Conservation (phyloP, 2,888 invertebrate genomes). For the Macropis europaea region DNA sequence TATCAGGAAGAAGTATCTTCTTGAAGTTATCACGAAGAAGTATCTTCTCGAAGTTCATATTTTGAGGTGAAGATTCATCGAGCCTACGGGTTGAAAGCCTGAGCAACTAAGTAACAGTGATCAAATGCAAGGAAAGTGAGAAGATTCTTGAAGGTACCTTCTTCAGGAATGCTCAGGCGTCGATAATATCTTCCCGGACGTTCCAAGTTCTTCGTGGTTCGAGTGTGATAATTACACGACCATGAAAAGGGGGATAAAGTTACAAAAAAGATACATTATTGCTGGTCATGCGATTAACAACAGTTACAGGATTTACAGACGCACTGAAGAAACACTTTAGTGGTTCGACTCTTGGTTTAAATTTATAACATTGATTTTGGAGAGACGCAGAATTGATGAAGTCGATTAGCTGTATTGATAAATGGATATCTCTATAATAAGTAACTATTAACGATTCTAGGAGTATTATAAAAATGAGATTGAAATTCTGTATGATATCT, state of each 20-base stretch:
- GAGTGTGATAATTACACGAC: conserved; percentile 47
- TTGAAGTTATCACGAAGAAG: too few relatives aligned
- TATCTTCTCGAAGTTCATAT: too few relatives aligned
- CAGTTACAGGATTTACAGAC: conserved; percentile 57
- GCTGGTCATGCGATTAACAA: conserved; percentile 42
- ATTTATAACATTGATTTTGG: too few relatives aligned
- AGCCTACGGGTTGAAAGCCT: neutral
- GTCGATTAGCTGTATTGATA: too few relatives aligned
- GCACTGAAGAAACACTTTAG: conserved; percentile 29
- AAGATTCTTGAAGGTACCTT: conserved; percentile 16
- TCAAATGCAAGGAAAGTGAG: neutral
- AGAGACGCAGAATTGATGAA: too few relatives aligned
- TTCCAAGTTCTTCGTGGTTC: conserved; percentile 27
- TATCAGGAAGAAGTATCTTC: too few relatives aligned
- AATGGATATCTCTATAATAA: too few relatives aligned
- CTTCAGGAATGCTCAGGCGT: conserved; percentile 4
- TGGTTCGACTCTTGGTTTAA: too few relatives aligned
- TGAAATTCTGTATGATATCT: too few relatives aligned
- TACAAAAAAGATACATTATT: conserved; percentile 26
- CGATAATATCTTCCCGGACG: conserved; percentile 16
- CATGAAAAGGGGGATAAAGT: conserved; percentile 4
- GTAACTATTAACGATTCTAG: too few relatives aligned
- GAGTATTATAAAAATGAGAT: too few relatives aligned
- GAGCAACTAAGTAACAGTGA: neutral
- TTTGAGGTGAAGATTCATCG: too few relatives aligned